Percentiles rank a stretch among this genome's conserved stretches.
Conservation (phyloP, 2,888 invertebrate genomes). For the Acleris sparsana region DNA sequence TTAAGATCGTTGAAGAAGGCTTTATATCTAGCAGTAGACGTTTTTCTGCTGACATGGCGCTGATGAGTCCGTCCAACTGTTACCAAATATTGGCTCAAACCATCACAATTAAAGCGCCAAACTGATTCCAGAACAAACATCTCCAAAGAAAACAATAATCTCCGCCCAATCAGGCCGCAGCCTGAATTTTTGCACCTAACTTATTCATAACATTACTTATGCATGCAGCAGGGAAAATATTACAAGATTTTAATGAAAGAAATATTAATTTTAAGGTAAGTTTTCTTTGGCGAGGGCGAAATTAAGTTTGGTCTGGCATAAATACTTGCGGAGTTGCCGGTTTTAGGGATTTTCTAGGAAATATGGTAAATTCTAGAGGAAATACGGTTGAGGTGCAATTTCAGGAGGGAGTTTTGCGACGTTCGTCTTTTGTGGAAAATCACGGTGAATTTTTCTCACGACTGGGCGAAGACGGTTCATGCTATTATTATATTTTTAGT, state of each 20-base stretch:
- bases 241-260: conserved; percentile 85
- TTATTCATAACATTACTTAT: conserved; percentile 84
- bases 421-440: conserved; percentile 15
- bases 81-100: conserved; percentile 47
- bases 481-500: too few species aligned
- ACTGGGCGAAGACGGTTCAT: neutral
- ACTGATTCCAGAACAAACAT: conserved; percentile 36
- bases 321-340: conserved; percentile 35
- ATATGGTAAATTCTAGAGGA: conserved; percentile 14
- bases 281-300: conserved; percentile 74
- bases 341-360: conserved; percentile 18
- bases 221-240: conserved; percentile 84
- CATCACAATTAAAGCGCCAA: conserved; percentile 49
- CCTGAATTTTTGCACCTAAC: conserved; percentile 74
- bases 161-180: conserved; percentile 41
- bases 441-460: conserved; percentile 12
- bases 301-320: conserved; percentile 65
- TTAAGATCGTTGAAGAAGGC: too few species aligned
- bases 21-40: too few species aligned
- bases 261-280: conserved; percentile 83
- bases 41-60: too few species aligned
- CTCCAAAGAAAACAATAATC: conserved; percentile 46
- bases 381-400: conserved; percentile 13
- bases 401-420: neutral
- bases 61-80: conserved; percentile 15